Evolutionary conservation across 2,113 vertebrate genomes (phyloP), one percentile per base, ranked within the genome.

Genomic region (Pluvianellus socialis): DNA sequence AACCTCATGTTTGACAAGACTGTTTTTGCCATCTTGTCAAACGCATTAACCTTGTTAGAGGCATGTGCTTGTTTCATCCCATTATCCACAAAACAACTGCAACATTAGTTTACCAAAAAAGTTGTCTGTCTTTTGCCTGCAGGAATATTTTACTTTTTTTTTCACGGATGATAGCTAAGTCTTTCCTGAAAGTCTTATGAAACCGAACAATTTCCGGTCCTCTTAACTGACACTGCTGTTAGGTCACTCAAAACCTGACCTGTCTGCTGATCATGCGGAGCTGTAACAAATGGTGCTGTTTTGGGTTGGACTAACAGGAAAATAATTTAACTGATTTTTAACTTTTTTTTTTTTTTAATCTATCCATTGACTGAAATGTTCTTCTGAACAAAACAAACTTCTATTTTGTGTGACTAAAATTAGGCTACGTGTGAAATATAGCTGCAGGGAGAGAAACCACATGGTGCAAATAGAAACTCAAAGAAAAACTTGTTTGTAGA

Each of bases 21-120:
- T 56, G 11, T 1, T 68, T 85, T 63, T 55, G 45, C 33, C 38
- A 24, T 91, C 63, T 87, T 79, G 49, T 85, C 83, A 92, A 61
- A 75, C 2, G 30, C 53, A 21, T 94, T 73, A 42, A 52, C 49
- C 86, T 42, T 5, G 24, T 71, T 47, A 71, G 58, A 38, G 40
- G 17, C 5, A 3, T 3, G 22, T 1, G 2, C 2, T 23, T 55
- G 35, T 59, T 75, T 70, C 5, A 1, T 42, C 40, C 91, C 30
- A 4, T 74, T 50, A 52, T 15, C 70, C 53, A 45, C 52, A 45
- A 55, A 52, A 71, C 7, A n/a, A 8, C 38, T 4, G 20, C 4
- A 53, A 40, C 32, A 38, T 16, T 52, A 26, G 8, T 1, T 45
- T 6, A 74, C 2, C 19, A 59, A 92, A 52, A 42, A 61, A 35